A percentile compares a stretch with the other conserved stretches of the same genome.
These are phyloP conservation scores for Erpornis zantholeuca DNA, from an alignment of 2,113 vertebrate genomes.

Conservation along the genomic window DNA sequence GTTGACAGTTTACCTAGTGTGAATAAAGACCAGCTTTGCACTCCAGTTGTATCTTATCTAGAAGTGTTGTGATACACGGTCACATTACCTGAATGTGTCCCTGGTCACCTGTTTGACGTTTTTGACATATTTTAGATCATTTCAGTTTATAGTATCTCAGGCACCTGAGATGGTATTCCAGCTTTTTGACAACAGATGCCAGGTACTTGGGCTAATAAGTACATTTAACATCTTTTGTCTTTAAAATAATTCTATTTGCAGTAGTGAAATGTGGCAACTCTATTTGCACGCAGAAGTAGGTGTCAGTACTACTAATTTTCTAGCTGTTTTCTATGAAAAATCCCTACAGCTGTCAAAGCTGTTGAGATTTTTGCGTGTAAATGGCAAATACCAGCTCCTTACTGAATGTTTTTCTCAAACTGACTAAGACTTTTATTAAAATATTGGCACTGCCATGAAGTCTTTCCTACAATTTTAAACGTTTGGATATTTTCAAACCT, in stretches of 20 bases:
- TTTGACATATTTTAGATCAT: not conserved
- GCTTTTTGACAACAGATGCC: not conserved
- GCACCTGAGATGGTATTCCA: not conserved
- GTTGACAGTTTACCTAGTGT: not conserved
- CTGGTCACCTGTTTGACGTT: not conserved
- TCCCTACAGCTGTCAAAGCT: not conserved
- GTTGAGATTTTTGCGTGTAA: not conserved
- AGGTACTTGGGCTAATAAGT: not conserved
- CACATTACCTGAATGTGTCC: not conserved
- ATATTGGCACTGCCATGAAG: not conserved
- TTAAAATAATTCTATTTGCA: not conserved
- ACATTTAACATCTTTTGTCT: not conserved
- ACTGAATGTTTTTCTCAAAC: not conserved
- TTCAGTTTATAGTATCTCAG: not conserved
- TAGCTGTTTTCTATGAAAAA: not conserved
- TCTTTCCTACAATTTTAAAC: not conserved
- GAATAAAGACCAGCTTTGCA: not conserved
- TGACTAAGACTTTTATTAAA: not conserved
- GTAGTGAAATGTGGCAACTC: not conserved
- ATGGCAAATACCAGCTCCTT: not conserved
- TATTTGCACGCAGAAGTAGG: not conserved
- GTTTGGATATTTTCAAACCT: not conserved
- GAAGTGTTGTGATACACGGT: not conserved
- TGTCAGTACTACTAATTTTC: not conserved
- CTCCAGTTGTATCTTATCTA: not conserved